Evolutionary conservation across 2,797 vertebrate genomes (phyloP).

Genomic region (Gorsachius magnificus): DNA sequence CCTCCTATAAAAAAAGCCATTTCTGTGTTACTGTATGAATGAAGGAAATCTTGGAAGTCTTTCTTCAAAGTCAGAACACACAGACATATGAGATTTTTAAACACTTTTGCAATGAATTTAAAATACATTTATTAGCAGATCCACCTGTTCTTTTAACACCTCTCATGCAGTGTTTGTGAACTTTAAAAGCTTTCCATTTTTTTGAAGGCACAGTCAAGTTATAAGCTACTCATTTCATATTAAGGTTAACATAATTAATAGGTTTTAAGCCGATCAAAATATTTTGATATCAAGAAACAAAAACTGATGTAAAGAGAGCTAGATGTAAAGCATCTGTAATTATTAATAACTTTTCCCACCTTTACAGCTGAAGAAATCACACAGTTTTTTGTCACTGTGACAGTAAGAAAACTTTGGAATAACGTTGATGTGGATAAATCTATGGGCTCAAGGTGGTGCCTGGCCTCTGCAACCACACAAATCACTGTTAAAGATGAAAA

Average conservation of each 20-base stretch:
- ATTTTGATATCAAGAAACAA: neutral
- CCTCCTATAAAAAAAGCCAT: neutral
- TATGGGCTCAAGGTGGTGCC: neutral
- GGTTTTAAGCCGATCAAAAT: constrained; percentile 6
- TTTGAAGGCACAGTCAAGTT: neutral
- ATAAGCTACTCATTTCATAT: neutral
- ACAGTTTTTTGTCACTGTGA: neutral
- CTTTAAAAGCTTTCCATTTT: neutral
- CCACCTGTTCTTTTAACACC: neutral
- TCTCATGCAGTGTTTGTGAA: neutral
- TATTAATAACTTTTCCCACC: neutral
- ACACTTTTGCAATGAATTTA: neutral
- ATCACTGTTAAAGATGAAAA: neutral
- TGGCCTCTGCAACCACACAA: neutral
- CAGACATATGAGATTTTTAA: neutral
- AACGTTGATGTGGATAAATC: neutral
- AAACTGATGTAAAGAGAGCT: neutral
- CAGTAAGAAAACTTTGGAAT: neutral
- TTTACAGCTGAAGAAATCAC: neutral
- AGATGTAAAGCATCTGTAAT: neutral
- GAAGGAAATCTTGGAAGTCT: neutral
- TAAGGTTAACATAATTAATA: constrained; percentile 3
- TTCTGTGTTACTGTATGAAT: neutral
- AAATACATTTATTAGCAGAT: neutral
- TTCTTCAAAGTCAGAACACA: neutral